phyloP scores from a whole-genome alignment of 2,113 vertebrate genomes.

The Ceyx cyanopectus region DNA sequence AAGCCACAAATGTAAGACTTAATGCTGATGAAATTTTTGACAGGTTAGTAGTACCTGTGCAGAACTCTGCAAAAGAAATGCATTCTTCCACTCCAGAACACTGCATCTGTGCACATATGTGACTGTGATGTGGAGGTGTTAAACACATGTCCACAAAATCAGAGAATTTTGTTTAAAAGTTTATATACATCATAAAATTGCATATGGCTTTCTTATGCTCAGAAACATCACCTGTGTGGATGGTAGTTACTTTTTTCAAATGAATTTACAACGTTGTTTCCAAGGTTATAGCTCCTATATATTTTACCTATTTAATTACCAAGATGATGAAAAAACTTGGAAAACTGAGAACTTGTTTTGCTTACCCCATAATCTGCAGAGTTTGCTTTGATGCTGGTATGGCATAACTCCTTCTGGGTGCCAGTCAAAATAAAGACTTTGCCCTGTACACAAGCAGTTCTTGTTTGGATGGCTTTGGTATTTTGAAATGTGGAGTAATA shows the following conservation, averaged over 20 bases:
- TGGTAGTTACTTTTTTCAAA: not conserved
- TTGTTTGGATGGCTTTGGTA: constrained; percentile 54
- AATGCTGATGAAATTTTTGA: not conserved
- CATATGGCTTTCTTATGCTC: not conserved
- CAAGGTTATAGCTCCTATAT: not conserved
- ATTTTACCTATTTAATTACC: not conserved
- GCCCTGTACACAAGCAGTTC: constrained; percentile 48
- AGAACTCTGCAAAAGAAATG: not conserved
- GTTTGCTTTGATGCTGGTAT: constrained; percentile 58
- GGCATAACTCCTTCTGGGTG: constrained; percentile 45
- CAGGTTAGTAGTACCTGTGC: not conserved
- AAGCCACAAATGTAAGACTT: not conserved
- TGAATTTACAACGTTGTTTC: not conserved
- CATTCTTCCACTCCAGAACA: not conserved
- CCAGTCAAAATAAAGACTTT: constrained; percentile 68
- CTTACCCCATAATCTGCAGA: constrained; percentile 12
- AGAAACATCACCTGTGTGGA: not conserved
- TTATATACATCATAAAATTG: not conserved
- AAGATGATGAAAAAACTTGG: not conserved
- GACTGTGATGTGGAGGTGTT: not conserved
- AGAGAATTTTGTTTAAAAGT: not conserved
- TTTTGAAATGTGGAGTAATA: constrained; percentile 62
- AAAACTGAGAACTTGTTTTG: constrained; percentile 45
- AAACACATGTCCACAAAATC: not conserved
- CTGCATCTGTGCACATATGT: not conserved